Base-by-base conservation (phyloP, 2,113 vertebrate genomes). In the Gobiocypris rarus region DNA sequence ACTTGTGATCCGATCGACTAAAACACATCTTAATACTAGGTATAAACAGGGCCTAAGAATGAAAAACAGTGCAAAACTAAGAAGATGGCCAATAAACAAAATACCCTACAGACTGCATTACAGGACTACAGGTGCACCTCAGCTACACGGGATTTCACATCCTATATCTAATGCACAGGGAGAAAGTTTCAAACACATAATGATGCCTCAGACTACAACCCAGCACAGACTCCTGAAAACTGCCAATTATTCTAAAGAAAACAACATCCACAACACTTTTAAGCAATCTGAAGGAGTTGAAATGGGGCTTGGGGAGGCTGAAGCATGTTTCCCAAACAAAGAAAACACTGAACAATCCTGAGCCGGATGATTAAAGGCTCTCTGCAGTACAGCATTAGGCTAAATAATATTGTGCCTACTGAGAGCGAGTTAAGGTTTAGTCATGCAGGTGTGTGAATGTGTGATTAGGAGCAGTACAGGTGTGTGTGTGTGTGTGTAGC, bases 401-500 rank as follows among this genome's bases (percentile, higher is more conserved):
- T 41, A 75, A 83, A 71, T 45, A 83, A 71, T 45, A 50, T 50
- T 71, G 69, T 14, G 81, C 22, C 34, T 48, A 73, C 71, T 48
- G 38, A 75, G 22, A 74, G 28, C 11, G 24, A 75, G 17, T 48
- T 71, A 17, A 54, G 52, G 73, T 41, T 61, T 31, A 26, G 54
- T 28, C 69, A 65, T 38, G 50, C 41, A 73, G 63, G 54, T 56
- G 54, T 77, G 61, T 59, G 45, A 14, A 70, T 86, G 69, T 77
- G 54, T 41, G 75, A 82, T 9, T 5, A 43, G 50, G 3, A 41
- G 86, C 50, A 54, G 77, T 52, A 11, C 8, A n/a, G 67, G 75
- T 28, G 74, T 28, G 82, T 31, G 41, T 67, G 85, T 19, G 34
- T 59, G 70, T 28, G 45, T 28, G 48, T 75, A 86, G 80, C 41